These are phyloP conservation scores for Chelonus formosanus DNA, from an alignment of 2,888 invertebrate species.

Conservation along the genomic window DNA sequence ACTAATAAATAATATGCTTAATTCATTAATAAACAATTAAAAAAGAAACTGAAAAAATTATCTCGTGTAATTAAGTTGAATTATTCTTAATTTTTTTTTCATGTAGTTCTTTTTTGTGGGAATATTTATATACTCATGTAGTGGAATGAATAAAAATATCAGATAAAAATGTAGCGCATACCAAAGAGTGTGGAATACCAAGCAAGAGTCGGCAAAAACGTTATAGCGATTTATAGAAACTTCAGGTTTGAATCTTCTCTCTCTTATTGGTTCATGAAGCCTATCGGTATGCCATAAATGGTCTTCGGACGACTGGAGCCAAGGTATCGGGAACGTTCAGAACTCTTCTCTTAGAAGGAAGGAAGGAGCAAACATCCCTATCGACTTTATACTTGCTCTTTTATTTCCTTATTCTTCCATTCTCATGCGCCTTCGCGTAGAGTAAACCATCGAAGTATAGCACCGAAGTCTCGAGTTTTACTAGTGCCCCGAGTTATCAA, in stretches of 20 bases:
- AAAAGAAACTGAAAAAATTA: too few relatives aligned
- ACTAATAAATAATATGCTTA: too few relatives aligned
- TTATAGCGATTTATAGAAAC: constrained; percentile 31
- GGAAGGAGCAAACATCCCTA: constrained; percentile 36
- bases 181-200: not conserved
- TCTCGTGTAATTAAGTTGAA: not conserved
- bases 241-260: constrained; percentile 5
- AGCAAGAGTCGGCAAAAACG: constrained; percentile 18
- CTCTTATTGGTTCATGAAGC: constrained; percentile 37
- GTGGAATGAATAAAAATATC: too few relatives aligned
- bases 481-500: constrained; percentile 30
- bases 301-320: constrained; percentile 38
- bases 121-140: not conserved
- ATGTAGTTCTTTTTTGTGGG: not conserved
- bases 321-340: constrained; percentile 35
- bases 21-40: not conserved
- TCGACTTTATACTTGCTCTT: constrained; percentile 22
- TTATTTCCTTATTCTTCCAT: constrained; percentile 10
- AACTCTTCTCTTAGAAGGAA: constrained; percentile 29
- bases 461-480: constrained; percentile 41
- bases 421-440: constrained; percentile 8
- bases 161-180: too few relatives aligned
- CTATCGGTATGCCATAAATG: constrained; percentile 46
- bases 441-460: constrained; percentile 24
- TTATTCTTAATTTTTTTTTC: not conserved